Evolutionary conservation across 2,888 invertebrate species (phyloP).

Genomic region (Argynnis bischoffii): DNA sequence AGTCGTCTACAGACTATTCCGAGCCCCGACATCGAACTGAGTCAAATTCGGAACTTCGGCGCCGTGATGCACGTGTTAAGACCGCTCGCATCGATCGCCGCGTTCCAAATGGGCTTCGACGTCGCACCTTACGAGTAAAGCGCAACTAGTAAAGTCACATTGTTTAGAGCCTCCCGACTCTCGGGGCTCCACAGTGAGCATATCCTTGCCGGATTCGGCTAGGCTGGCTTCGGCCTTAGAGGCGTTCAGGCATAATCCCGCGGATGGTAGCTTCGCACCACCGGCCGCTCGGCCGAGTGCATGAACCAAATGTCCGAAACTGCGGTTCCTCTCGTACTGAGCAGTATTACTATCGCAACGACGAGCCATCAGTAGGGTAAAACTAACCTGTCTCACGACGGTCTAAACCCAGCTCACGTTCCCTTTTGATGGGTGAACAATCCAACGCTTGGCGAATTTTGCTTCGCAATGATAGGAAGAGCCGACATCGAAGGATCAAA

Average conservation of each 20-base stretch:
- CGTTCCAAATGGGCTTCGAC: constrained; percentile 56
- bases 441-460: constrained; percentile 83
- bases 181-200: constrained; percentile 19
- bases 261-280: constrained; percentile 83
- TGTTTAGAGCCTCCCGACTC: constrained; percentile 61
- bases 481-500: constrained; percentile 89
- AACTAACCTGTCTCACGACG: constrained; percentile 85
- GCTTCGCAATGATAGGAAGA: constrained; percentile 89
- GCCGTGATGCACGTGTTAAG: constrained; percentile 49
- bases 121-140: constrained; percentile 51
- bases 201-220: constrained; percentile 14
- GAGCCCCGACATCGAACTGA: constrained; percentile 78
- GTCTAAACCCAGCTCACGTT: constrained; percentile 86
- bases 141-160: constrained; percentile 63
- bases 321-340: constrained; percentile 13
- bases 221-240: constrained; percentile 78
- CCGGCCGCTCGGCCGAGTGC: constrained; percentile 79
- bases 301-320: constrained; percentile 10
- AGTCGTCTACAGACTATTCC: constrained; percentile 85
- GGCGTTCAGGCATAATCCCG: constrained; percentile 83
- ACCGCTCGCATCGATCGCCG: constrained; percentile 49
- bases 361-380: constrained; percentile 82
- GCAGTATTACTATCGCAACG: constrained; percentile 81
- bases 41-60: constrained; percentile 48
- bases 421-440: constrained; percentile 84